Conservation (phyloP, 2,113 vertebrate genomes). For the Tupaia chinensis region DNA sequence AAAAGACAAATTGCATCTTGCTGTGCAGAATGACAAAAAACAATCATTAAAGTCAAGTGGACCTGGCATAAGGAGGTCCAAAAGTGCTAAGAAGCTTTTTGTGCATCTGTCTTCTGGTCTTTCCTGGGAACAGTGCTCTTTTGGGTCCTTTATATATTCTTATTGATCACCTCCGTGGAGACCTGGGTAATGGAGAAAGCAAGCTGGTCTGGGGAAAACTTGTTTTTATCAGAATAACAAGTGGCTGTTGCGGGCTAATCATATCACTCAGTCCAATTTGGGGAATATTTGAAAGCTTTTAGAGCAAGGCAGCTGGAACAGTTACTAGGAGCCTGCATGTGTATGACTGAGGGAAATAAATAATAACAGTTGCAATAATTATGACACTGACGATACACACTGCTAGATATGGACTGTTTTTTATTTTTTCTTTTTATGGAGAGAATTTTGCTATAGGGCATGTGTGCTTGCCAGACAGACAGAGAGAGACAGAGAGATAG, state of each 20-base stretch:
- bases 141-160: neutral
- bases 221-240: slow-evolving; percentile 45
- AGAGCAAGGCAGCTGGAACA: neutral
- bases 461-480: no score
- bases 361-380: neutral
- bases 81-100: neutral
- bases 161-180: neutral
- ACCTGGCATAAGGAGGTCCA: neutral
- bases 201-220: neutral
- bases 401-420: neutral
- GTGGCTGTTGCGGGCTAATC: slow-evolving; percentile 19
- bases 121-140: neutral
- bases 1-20: slow-evolving; percentile 12
- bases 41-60: slow-evolving; percentile 30
- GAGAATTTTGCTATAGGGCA: no score
- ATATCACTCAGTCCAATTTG: neutral
- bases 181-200: neutral
- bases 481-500: no score
- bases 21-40: slow-evolving; percentile 59
- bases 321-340: neutral
- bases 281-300: slow-evolving; percentile 10
- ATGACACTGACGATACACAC: neutral
- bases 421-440: no score
- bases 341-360: neutral
- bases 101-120: neutral